Conservation (phyloP, 2,888 invertebrate genomes). For the Strigamia crassipes region DNA sequence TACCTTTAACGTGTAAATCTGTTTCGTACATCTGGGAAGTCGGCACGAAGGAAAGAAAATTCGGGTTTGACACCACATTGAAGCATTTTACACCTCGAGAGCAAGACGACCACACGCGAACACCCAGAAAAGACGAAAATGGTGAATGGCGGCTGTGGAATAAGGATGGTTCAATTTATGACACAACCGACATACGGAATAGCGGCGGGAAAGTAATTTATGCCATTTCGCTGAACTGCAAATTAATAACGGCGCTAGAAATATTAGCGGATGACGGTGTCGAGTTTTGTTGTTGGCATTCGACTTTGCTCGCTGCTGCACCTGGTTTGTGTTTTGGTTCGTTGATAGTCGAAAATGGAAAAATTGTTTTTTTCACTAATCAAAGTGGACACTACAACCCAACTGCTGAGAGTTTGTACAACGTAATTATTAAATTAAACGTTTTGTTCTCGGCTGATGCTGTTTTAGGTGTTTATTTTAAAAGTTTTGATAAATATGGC, state of each 20-base stretch:
- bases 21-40: too few relatives aligned
- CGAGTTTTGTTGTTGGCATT: background rate
- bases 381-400: background rate
- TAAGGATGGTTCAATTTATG: background rate
- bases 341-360: background rate
- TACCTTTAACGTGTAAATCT: too few relatives aligned
- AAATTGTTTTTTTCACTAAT: background rate
- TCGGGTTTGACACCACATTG: background rate
- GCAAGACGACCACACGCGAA: background rate
- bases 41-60: too few relatives aligned
- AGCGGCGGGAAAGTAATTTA: background rate
- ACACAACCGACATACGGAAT: background rate
- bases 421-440: background rate
- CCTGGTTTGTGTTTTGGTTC: background rate
- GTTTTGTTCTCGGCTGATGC: background rate
- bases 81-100: background rate
- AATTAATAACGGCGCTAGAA: background rate
- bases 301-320: background rate
- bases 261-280: background rate
- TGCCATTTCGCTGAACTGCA: background rate
- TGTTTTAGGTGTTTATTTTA: background rate
- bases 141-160: background rate
- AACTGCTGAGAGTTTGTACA: background rate
- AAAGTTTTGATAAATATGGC: background rate
- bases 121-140: background rate